These are phyloP conservation scores for Chromis chromis DNA, from an alignment of 2,797 vertebrate species.

Conservation along the genomic window DNA sequence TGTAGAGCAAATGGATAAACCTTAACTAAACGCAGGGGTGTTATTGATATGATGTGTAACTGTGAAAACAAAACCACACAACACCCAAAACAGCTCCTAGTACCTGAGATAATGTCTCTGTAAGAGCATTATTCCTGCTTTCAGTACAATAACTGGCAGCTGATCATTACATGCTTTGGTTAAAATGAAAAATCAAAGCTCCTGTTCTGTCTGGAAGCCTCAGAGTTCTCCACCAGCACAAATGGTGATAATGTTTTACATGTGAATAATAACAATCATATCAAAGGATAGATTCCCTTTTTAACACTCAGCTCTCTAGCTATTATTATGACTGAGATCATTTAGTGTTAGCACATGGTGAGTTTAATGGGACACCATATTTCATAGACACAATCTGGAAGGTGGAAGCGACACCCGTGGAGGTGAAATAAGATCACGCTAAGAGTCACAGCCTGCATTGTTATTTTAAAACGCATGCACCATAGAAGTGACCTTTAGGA, in stretches of 20 bases:
- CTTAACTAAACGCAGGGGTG: constrained; percentile 32
- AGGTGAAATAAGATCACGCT: neutral
- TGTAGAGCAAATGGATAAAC: constrained; percentile 55
- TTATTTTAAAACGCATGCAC: neutral
- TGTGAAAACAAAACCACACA: neutral
- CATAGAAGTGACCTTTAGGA: neutral
- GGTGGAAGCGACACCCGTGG: neutral
- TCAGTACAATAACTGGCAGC: neutral
- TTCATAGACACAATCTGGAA: neutral
- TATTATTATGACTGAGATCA: neutral
- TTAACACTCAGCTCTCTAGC: neutral
- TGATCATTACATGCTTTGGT: neutral
- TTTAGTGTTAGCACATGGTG: constrained; percentile 5
- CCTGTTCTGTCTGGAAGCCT: neutral
- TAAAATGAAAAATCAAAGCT: neutral
- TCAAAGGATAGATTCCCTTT: neutral
- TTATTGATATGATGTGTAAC: neutral
- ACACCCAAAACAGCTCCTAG: neutral
- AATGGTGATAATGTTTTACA: neutral
- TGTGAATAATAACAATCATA: neutral
- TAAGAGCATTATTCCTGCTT: neutral
- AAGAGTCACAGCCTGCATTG: neutral
- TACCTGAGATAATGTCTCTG: neutral
- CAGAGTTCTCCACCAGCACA: neutral
- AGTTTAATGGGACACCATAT: constrained; percentile 22